Evolutionary conservation across 2,113 vertebrate species (phyloP), one percentile per base, ranked within the genome.

Genomic region (Ptilonorhynchus violaceus): DNA sequence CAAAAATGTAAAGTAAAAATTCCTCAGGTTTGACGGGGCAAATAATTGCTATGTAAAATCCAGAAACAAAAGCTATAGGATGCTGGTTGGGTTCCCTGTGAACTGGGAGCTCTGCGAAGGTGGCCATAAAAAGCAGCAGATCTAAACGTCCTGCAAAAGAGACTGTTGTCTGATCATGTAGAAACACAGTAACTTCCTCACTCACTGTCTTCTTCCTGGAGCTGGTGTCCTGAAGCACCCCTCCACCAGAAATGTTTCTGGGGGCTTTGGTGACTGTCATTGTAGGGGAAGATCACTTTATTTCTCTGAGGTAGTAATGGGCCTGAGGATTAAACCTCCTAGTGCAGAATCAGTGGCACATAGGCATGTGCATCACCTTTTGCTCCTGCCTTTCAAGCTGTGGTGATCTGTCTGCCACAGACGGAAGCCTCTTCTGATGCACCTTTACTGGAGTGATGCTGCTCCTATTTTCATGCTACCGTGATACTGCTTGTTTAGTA

Each of bases 291-390:
- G 59, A 68, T 68, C 2, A 18, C 27, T 76, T 55, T 58, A 22
- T 73, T 85, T 69, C 18, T 90, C 49, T 60, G 24, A 46, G 33
- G 10, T 42, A 27, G 17, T 22, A 42, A 47, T 23, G 16, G 19
- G 8, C 15, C 56, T 52, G 30, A n/a, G 60, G 27, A 19, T 60
- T 78, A 56, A 78, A 52, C 12, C 9, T 85, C 14, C 24, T 30
- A 7, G 23, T 9, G 7, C 23, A 31, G 27, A 42, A 23, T 64
- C 3, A 0, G 8, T 79, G 24, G 12, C 60, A 53, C 1, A 3
- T 22, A 75, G 75, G 35, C 25, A 7, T 7, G 7, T 35, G 18
- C 11, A 9, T 69, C 20, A 3, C 25, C 25, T 60, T 68, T 87
- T 25, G 21, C 13, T 89, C 12, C 2, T 3, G 4, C 0, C 17